Percentiles rank a stretch among this genome's conserved stretches.
phyloP scores from a whole-genome alignment of 2,888 invertebrate species.

The Callosobruchus maculatus region DNA sequence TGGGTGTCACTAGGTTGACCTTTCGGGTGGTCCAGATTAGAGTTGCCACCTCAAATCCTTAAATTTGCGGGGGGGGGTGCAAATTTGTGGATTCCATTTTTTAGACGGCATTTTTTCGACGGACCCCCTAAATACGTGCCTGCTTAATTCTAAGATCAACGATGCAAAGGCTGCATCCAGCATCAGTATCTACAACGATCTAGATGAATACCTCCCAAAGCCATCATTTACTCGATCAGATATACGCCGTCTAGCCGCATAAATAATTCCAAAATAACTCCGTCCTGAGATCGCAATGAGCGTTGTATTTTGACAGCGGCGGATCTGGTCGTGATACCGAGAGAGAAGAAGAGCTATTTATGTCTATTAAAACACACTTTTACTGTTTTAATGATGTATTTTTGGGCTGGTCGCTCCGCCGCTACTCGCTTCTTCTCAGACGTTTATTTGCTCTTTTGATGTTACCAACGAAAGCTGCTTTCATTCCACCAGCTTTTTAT shows the following conservation, averaged over 20 bases:
- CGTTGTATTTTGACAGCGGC: conserved; percentile 32
- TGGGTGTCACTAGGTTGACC: too few relatives aligned
- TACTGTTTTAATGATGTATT: conserved; percentile 28
- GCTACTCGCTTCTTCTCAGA: not conserved
- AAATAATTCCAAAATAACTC: not conserved
- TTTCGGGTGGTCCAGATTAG: too few relatives aligned
- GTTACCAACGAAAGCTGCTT: conserved; percentile 36
- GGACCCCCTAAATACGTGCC: too few relatives aligned
- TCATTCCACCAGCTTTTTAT: conserved; percentile 3
- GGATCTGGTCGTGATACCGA: conserved; percentile 37
- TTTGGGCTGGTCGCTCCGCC: conserved; percentile 11
- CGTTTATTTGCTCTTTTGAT: conserved; percentile 34
- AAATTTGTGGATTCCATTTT: too few relatives aligned
- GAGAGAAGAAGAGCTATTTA: conserved; percentile 31
- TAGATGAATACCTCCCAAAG: not conserved
- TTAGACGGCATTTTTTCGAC: too few relatives aligned
- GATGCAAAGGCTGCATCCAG: too few relatives aligned
- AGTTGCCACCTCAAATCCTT: too few relatives aligned
- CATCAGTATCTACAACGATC: not conserved
- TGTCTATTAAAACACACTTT: conserved; percentile 40
- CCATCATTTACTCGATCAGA: not conserved
- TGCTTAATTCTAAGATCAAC: too few relatives aligned
- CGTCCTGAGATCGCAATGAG: conserved; percentile 12
- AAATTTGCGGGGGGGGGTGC: too few relatives aligned
- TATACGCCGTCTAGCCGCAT: not conserved